Base-by-base conservation (phyloP, 2,113 vertebrate species). In the Strix uralensis region DNA sequence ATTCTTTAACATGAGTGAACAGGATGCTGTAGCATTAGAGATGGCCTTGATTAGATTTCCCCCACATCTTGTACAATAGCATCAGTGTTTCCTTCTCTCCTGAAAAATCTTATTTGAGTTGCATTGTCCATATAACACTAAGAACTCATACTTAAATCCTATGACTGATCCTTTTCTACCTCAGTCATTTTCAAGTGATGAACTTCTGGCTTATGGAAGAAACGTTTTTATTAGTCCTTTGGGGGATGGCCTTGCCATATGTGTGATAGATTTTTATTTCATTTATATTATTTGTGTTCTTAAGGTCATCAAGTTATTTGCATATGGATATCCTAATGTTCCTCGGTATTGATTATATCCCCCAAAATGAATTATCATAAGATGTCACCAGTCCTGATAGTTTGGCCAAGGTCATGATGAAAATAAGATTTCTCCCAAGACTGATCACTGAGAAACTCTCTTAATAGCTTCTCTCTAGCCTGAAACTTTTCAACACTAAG, bases 171-270 rank as follows among this genome's bases (percentile, higher is more conserved):
- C 36, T 92, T 94, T 95, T 82, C 82, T 36, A 72, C 44, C 62
- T 88, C 12, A 5, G 49, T 82, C 9, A 51, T 90, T 94, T 95
- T 86, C 54, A 88, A 19, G 44, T 88, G 58, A 73, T 49, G 54
- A 81, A 80, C 71, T 88, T 92, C 15, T 86, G 66, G 34, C 79
- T 86, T 82, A 67, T 8, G 20, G 29, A 88, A 82, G 34, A 93
- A 94, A 94, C 62, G 5, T 77, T 95, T 88, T 90, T 79, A 83
- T 92, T 93, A 83, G 82, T 80, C 88, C 38, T 92, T 77, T n/a
- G 62, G n/a, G 84, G 30, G 4, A 19, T 90, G 38, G 34, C 36
- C 51, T 93, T 94, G 17, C 49, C 15, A 52, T 88, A 44, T 40
- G 12, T 42, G 5, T 92, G 46, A 62, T 67, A 40, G 26, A 30